phyloP scores from a whole-genome alignment of 2,888 invertebrate species.

The Neelides folsomi region DNA sequence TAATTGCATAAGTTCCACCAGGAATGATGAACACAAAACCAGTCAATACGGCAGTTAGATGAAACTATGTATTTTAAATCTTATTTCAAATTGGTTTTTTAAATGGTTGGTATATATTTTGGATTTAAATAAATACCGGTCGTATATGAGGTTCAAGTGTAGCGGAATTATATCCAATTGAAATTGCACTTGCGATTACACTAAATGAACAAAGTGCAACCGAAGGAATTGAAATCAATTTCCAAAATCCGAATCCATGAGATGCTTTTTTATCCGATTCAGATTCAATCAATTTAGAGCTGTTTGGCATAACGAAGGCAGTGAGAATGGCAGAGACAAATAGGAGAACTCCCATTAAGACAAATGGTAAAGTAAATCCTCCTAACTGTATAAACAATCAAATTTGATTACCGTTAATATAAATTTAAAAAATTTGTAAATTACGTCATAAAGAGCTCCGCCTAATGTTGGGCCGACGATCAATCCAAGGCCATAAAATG shows the following conservation, averaged over 20 bases:
- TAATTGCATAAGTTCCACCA: constrained; percentile 65
- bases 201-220: constrained; percentile 55
- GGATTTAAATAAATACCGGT: constrained; percentile 45
- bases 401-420: too few species aligned
- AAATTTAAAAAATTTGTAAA: constrained; percentile 6
- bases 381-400: constrained; percentile 35
- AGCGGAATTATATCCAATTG: constrained; percentile 75
- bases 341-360: constrained; percentile 37
- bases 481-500: constrained; percentile 38
- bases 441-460: constrained; percentile 36
- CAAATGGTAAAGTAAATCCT: constrained; percentile 39
- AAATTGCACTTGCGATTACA: constrained; percentile 63
- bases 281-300: constrained; percentile 10
- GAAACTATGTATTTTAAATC: constrained; percentile 32
- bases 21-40: constrained; percentile 60
- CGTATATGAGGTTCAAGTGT: constrained; percentile 78
- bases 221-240: constrained; percentile 57
- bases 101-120: too few species aligned
- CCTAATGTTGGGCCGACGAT: constrained; percentile 38
- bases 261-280: constrained; percentile 8
- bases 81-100: constrained; percentile 1
- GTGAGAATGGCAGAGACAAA: constrained; percentile 35
- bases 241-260: constrained; percentile 42
- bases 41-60: constrained; percentile 32
- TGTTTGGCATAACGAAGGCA: constrained; percentile 37